Conservation (phyloP, 2,888 invertebrate genomes). For the Pheosia tremula region DNA sequence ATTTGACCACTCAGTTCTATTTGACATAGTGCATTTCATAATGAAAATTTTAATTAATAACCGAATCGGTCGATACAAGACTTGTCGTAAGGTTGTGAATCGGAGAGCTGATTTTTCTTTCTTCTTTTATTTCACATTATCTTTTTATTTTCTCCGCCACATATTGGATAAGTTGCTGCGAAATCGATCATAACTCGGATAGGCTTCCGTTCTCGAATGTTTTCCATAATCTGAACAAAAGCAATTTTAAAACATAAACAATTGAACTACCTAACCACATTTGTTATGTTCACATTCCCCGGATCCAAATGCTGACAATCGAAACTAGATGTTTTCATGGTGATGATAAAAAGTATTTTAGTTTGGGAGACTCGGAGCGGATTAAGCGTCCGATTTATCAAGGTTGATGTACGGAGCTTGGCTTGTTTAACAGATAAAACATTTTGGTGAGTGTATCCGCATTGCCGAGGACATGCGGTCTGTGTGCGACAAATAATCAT, state of each 20-base stretch:
- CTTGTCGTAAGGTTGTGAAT: too few species aligned
- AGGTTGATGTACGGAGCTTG: constrained; percentile 40
- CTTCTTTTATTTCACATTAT: not conserved
- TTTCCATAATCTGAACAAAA: constrained; percentile 1
- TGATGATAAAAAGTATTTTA: constrained; percentile 28
- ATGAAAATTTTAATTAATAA: too few species aligned
- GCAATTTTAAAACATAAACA: constrained; percentile 26
- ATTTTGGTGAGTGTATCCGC: constrained; percentile 38
- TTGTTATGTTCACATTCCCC: constrained; percentile 14
- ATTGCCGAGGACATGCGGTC: constrained; percentile 34
- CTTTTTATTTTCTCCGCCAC: not conserved
- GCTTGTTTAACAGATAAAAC: constrained; percentile 60
- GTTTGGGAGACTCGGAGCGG: constrained; percentile 20
- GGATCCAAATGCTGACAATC: constrained; percentile 9
- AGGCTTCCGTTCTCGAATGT: not conserved
- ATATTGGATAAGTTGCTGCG: not conserved
- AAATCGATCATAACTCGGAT: not conserved
- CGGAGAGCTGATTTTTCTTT: too few species aligned
- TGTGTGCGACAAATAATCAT: constrained; percentile 34
- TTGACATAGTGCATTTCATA: too few species aligned
- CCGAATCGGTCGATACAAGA: too few species aligned
- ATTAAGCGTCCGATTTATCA: constrained; percentile 42
- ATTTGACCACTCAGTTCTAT: too few species aligned
- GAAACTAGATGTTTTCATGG: constrained; percentile 18
- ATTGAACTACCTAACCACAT: constrained; percentile 15